Conservation (phyloP, 2,797 vertebrate genomes). For the Chaetophractus vellerosus region DNA sequence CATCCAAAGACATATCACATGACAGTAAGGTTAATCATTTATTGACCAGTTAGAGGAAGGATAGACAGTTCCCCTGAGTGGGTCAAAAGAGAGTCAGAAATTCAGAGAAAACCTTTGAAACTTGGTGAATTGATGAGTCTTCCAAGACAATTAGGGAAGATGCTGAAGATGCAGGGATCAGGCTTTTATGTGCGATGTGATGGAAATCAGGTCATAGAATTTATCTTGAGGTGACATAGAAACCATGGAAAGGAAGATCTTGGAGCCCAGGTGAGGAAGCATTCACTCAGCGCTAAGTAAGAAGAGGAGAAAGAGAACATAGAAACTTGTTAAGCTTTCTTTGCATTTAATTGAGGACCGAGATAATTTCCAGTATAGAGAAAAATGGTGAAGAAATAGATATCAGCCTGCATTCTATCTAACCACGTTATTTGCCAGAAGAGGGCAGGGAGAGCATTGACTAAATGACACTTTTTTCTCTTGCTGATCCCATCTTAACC, state of each 20-base stretch:
- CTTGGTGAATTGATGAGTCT: neutral
- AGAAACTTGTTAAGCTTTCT: neutral
- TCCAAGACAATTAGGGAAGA: neutral
- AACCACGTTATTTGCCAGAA: neutral
- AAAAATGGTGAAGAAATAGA: neutral
- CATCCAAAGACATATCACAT: neutral
- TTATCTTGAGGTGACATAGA: neutral
- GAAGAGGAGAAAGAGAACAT: neutral
- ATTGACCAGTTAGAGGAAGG: slow-evolving; percentile 35
- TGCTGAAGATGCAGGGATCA: neutral
- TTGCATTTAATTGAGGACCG: neutral
- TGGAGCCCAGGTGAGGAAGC: neutral
- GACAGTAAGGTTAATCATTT: slow-evolving; percentile 20
- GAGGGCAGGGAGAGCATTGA: neutral
- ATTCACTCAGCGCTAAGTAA: neutral
- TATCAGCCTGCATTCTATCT: neutral
- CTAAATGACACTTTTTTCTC: neutral
- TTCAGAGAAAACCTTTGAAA: neutral
- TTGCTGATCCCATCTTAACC: neutral
- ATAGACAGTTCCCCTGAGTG: neutral
- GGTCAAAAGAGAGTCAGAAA: neutral
- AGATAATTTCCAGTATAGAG: neutral
- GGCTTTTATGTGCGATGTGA: accelerated
- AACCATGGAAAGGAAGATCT: neutral
- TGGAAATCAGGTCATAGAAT: neutral